Base-by-base conservation (phyloP, 2,888 invertebrate genomes). In the Pemphredon lugubris region DNA sequence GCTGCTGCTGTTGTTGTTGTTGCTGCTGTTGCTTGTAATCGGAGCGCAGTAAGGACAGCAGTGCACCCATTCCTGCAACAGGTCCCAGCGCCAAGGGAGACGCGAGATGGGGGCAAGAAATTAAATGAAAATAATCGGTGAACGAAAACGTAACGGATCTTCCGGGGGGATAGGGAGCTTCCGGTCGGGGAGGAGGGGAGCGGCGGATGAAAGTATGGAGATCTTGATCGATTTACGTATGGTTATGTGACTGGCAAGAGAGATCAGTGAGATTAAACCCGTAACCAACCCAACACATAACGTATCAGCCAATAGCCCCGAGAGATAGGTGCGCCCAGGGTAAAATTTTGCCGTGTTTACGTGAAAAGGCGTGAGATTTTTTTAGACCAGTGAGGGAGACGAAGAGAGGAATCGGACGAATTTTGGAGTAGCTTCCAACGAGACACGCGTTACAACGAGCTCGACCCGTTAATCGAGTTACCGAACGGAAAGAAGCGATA, bases 231-330 rank as follows among this genome's bases (percentile, higher is more conserved):
- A 59, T 63, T 45, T 50, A 63, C 55, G 57, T 39, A 50, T 51
- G 50, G 57, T 63, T 79, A 72, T 61, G 77, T 60, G 61, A 53
- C 40, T 63, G 71, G 60, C 51, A 61, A 60, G 50, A 75, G 69
- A 77, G 61, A 83, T 78, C 81, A 80, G 70, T 81, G 72, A 77
- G 68, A 81, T 81, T 81, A 81, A 75, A 86, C 86, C 89, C 89
- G 83, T 83, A 89, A 89, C 89, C 89, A 89, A 82, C 86, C 88
- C 88, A 88, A 88, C 88, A 89, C 87, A 89, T 77, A 86, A 86
- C 81, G 83, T 82, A 80, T 81, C 84, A 88, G 82, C 87, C 87
- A 89, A 87, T 86, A 89, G 87, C 86, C 83, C 85, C 82, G 77
- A 78, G 66, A 79, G 75, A 81, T 79, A 81, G 73, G 78, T 81